Evolutionary conservation across 2,797 vertebrate genomes (phyloP), one percentile per base, ranked within the genome.

Genomic region (Kryptopterus vitreolus): DNA sequence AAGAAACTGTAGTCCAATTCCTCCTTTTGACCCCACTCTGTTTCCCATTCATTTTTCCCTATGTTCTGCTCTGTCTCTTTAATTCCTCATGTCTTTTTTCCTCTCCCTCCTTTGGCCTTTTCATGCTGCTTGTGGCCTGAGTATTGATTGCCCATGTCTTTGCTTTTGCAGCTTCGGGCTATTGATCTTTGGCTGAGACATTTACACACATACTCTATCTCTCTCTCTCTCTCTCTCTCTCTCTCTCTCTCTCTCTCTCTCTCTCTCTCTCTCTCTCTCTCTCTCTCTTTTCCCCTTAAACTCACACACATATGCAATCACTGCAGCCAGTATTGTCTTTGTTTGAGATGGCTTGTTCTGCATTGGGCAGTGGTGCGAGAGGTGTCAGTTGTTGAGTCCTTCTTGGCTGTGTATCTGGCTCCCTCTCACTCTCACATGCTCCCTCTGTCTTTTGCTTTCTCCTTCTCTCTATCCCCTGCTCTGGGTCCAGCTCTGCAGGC

Each of bases 121-220:
- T 76, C 72, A 82, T 65, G 52, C 87, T 90, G 90, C 92, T 92
- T 91, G 89, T 90, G 90, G 89, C 88, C 88, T 84, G 87, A 87
- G 77, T 94, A 94, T 94, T 93, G 93, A 94, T 94, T 87, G 90
- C 89, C 90, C 88, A 89, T 91, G 92, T 92, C 92, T 94, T 93
- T 93, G 89, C 91, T 89, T 93, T 91, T 91, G 89, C 92, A 91
- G 92, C 91, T 91, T 87, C 87, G 91, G 90, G 90, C 85, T 93
- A 94, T 94, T 93, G 93, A 94, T 94, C 91, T 88, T 89, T 72
- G 87, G 87, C 88, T 81, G 57, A 79, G 77, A 83, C 81, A 52
- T 77, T 69, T 76, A 24, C 73, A 76, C 75, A 70, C 78, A 82
- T 77, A 43, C 38, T 10, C 38, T 10, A 1, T 43, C 38, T 43